Evolutionary conservation across 2,888 invertebrate species (phyloP), one percentile per base, ranked within the genome.

Genomic region (Agrochola litura): DNA sequence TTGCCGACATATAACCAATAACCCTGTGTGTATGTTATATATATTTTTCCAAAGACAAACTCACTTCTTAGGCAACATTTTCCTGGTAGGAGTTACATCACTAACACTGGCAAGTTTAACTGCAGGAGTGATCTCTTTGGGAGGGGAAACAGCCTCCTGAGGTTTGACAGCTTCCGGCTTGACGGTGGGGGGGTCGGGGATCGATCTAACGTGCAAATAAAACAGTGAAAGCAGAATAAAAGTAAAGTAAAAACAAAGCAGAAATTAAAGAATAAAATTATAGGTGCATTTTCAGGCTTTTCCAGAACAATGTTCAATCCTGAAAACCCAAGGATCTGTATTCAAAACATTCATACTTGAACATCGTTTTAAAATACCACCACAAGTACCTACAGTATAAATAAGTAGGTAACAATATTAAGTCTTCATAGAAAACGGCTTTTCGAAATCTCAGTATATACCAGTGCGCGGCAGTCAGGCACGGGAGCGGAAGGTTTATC

Each of bases 21-120:
- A 37, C 37, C 37, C 43, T 43, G n/a, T 64, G 9, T 10, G 22
- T 6, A 6, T 52, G n/a, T 43, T 67, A 10, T 0, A 65, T 19
- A 43, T 60, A 0, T 46, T n/a, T 30, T 22, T 66, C 19, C 14
- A 46, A 75, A 73, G 12, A 41, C 16, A 49, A 60, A 92, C 93
- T 91, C 69, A 94, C 94, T 88, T 91, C 69, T 92, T 92, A 6
- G 95, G 94, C 58, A 90, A 88, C 0, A 92, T 8, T 68, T 78
- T 84, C 14, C 22, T 76, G 5, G 37, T 70, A 1, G 88, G 87
- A 30, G 87, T 87, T 1, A 79, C 83, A 66, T 86, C 86, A 22
- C 68, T 72, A 6, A 87, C 73, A 52, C 63, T 81, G 0, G 73
- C 84, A 0, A 79, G 79, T 67, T 89, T 90, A 6, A 77, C 83